phyloP scores from a whole-genome alignment of 2,888 invertebrate species.

The Agrochola circellaris region DNA sequence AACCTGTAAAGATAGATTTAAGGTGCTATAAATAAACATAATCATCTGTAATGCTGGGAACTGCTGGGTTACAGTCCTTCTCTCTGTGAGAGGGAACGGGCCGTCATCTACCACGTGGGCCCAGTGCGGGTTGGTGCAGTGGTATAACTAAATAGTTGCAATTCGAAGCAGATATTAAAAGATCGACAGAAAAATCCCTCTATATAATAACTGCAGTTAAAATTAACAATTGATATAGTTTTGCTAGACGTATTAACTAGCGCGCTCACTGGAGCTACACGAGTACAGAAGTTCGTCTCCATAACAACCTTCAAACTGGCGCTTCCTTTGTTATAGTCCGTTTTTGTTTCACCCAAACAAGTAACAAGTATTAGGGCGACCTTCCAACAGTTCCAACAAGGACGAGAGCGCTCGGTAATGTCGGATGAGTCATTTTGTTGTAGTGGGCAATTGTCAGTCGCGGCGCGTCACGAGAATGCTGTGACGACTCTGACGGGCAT shows the following conservation, averaged over 20 bases:
- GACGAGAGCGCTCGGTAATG: neutral
- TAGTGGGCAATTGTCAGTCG: neutral
- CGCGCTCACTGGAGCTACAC: neutral
- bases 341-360: slow-evolving; percentile 13
- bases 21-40: too few species aligned
- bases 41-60: too few species aligned
- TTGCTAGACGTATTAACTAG: neutral
- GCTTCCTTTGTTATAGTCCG: neutral
- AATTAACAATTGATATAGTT: neutral
- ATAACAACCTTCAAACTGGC: slow-evolving; percentile 1
- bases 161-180: neutral
- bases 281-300: neutral
- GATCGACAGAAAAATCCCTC: neutral
- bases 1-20: too few species aligned
- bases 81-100: too few species aligned
- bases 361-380: neutral
- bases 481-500: neutral
- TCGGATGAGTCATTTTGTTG: neutral
- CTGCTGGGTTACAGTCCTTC: too few species aligned
- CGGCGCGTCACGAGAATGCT: too few species aligned
- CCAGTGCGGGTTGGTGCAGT: too few species aligned
- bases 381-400: neutral
- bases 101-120: too few species aligned
- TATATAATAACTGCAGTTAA: neutral
- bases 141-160: neutral